phyloP scores from a whole-genome alignment of 2,888 invertebrate species.

The Sarcophaga subvicina region DNA sequence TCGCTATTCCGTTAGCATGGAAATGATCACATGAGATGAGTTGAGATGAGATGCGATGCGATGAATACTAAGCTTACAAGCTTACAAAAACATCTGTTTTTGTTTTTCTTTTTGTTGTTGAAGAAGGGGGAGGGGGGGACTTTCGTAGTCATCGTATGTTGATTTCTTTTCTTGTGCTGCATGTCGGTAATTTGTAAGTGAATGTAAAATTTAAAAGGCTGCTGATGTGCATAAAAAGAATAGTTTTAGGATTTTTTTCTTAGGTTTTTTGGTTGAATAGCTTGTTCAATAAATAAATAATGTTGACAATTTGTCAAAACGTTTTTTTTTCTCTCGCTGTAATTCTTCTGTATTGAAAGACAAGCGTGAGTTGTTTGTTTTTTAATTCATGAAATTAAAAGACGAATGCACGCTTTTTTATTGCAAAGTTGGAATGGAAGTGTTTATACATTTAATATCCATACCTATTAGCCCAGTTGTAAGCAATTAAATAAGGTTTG shows the following conservation, averaged over 20 bases:
- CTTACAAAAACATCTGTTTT: slow-evolving; percentile 6
- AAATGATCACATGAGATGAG: slow-evolving; percentile 6
- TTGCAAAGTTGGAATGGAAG: too few species aligned
- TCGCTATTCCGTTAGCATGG: slow-evolving; percentile 62
- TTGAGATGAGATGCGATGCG: too few species aligned
- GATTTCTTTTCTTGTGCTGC: slow-evolving; percentile 1
- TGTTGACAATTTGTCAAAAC: slow-evolving; percentile 45
- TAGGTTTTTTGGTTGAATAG: not conserved
- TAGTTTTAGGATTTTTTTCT: not conserved
- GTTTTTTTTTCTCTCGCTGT: not conserved
- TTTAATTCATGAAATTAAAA: too few species aligned
- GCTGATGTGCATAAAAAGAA: slow-evolving; percentile 31
- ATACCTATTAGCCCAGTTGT: too few species aligned
- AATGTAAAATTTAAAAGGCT: slow-evolving; percentile 19
- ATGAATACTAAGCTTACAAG: slow-evolving; percentile 15
- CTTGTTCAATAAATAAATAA: slow-evolving; percentile 28
- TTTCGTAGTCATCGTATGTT: not conserved
- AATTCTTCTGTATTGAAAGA: not conserved
- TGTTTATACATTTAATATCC: too few species aligned
- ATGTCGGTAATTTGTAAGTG: slow-evolving; percentile 39
- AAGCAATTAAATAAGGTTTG: too few species aligned
- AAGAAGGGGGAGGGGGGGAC: slow-evolving; percentile 4
- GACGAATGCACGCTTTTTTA: too few species aligned
- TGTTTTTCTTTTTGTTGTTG: not conserved
- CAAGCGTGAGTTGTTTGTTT: too few species aligned